Percentiles rank a stretch among this genome's conserved stretches.
phyloP scores from a whole-genome alignment of 2,113 vertebrate genomes.

The pig (Sus scrofa) region T2T-Sscrofa CM000817.6:44485501-44486000 shows the following conservation, averaged over 20 bases:
- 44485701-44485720: constrained; percentile 87
- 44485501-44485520: constrained; percentile 82
- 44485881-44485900: constrained; percentile 64
- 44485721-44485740: constrained; percentile 88
- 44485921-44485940: constrained; percentile 42
- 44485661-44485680: constrained; percentile 83
- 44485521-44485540: constrained; percentile 84
- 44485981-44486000: background rate
- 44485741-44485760: constrained; percentile 83
- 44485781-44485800: constrained; percentile 76
- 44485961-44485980: background rate
- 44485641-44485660: constrained; percentile 85
- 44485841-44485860: background rate
- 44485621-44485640: constrained; percentile 88
- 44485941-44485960: background rate
- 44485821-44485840: constrained; percentile 56
- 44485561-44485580: constrained; percentile 87
- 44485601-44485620: constrained; percentile 84
- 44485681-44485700: constrained; percentile 86
- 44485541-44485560: constrained; percentile 86
- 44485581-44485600: constrained; percentile 85
- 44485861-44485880: constrained; percentile 58
- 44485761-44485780: constrained; percentile 77
- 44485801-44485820: constrained; percentile 76
- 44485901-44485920: constrained; percentile 71